Evolutionary conservation across 2,888 invertebrate species (phyloP).

Genomic region (Tenthredo amoena): DNA sequence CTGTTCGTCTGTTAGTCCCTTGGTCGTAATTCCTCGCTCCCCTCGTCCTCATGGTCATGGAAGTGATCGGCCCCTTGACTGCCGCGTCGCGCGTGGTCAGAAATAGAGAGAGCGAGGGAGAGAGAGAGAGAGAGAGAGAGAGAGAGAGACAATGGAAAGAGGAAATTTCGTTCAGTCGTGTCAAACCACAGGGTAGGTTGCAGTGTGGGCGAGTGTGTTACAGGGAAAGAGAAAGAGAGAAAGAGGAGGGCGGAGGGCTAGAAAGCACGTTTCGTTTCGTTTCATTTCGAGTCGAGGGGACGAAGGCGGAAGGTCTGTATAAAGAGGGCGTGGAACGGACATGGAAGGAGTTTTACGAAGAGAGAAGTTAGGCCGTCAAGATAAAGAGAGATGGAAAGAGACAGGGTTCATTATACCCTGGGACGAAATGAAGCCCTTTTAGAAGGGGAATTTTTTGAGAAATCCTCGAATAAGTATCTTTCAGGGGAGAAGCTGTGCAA

Average conservation of each 20-base stretch:
- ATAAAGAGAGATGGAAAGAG: neutral
- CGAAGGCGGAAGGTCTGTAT: neutral
- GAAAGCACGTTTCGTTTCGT: conserved; percentile 14
- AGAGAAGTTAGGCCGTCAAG: neutral
- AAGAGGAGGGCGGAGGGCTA: conserved; percentile 55
- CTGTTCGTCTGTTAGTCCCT: conserved; percentile 54
- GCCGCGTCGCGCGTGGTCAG: conserved; percentile 31
- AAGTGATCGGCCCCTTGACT: conserved; percentile 53
- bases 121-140: conserved; percentile 58
- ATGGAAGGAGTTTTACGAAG: conserved; percentile 16
- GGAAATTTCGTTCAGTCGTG: conserved; percentile 18
- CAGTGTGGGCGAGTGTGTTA: neutral
- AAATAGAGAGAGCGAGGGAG: conserved; percentile 46
- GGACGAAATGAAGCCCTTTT: neutral
- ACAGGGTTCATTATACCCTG: conserved; percentile 6
- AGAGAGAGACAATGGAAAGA: conserved; percentile 52
- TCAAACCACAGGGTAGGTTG: conserved; percentile 25
- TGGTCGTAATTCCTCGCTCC: neutral
- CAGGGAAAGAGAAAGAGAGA: conserved; percentile 19
- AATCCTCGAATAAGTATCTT: neutral
- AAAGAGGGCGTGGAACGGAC: neutral
- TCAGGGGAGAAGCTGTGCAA: neutral
- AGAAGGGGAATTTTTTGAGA: neutral
- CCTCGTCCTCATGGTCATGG: neutral
- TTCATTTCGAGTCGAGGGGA: neutral